Evolutionary conservation across 1,140 invertebrate genomes (phyloP).

Genomic region (Apis laboriosa): DNA sequence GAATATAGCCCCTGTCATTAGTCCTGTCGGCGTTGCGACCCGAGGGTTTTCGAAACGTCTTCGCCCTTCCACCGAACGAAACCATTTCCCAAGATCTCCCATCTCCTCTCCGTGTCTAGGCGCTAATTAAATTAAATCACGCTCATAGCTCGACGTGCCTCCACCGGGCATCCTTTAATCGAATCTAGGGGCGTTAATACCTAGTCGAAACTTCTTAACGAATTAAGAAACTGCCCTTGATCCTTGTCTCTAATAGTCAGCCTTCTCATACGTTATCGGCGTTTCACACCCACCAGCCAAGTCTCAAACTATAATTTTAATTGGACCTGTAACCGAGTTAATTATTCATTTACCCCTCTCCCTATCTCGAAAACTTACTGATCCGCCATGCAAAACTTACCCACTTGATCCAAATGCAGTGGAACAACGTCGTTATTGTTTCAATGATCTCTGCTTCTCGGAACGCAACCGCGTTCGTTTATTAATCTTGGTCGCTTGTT

Average conservation of each 20-base stretch:
- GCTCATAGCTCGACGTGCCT: conserved; percentile 37
- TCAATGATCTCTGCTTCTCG: too few relatives aligned
- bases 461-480: too few relatives aligned
- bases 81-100: background rate
- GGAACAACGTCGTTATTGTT: too few relatives aligned
- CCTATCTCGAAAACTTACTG: too few relatives aligned
- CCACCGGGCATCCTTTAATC: conserved; percentile 39
- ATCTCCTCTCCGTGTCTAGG: conserved; percentile 8
- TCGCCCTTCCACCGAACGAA: background rate
- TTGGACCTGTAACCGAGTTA: background rate
- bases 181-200: conserved; percentile 43
- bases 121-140: conserved; percentile 52
- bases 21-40: background rate
- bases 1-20: conserved; percentile 5
- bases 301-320: background rate
- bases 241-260: conserved; percentile 6
- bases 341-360: background rate
- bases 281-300: conserved; percentile 7
- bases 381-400: too few relatives aligned
- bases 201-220: conserved; percentile 42
- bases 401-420: too few relatives aligned
- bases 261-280: background rate
- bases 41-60: conserved; percentile 20
- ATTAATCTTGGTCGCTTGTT: too few relatives aligned
- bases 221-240: conserved; percentile 44